Conservation (phyloP, 2,797 vertebrate species). For the Pteronotus mesoamericanus region DNA sequence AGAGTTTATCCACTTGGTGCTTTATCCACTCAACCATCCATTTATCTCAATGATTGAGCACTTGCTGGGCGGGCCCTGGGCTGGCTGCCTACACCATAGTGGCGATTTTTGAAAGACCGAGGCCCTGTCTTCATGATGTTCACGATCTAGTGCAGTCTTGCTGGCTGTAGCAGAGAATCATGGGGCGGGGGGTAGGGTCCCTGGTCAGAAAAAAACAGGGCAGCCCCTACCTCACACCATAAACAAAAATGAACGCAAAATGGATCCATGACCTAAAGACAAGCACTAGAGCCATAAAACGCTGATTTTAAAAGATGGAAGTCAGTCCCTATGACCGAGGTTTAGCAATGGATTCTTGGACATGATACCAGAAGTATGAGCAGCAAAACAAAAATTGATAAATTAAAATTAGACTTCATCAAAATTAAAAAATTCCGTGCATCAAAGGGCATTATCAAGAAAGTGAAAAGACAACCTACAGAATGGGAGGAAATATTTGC, state of each 20-base stretch:
- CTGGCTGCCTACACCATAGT: background rate
- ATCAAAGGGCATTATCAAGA: background rate
- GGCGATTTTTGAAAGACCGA: background rate
- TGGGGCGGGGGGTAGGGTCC: background rate
- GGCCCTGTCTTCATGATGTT: background rate
- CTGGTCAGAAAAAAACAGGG: background rate
- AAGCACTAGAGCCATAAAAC: background rate
- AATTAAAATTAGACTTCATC: background rate
- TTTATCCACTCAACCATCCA: background rate
- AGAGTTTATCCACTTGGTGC: background rate
- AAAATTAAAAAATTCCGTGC: background rate
- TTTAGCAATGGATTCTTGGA: background rate
- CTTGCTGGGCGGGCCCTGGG: background rate
- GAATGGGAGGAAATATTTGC: background rate
- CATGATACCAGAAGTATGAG: background rate
- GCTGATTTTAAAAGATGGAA: background rate
- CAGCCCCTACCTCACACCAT: background rate
- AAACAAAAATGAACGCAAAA: background rate
- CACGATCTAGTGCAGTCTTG: background rate
- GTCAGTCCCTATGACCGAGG: background rate
- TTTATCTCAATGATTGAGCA: background rate
- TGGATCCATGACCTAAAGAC: background rate
- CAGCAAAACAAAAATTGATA: background rate
- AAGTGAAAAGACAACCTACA: background rate
- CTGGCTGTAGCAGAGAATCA: background rate